These are phyloP conservation scores for Scomber scombrus DNA, from an alignment of 2,113 vertebrate genomes.

Conservation along the genomic window DNA sequence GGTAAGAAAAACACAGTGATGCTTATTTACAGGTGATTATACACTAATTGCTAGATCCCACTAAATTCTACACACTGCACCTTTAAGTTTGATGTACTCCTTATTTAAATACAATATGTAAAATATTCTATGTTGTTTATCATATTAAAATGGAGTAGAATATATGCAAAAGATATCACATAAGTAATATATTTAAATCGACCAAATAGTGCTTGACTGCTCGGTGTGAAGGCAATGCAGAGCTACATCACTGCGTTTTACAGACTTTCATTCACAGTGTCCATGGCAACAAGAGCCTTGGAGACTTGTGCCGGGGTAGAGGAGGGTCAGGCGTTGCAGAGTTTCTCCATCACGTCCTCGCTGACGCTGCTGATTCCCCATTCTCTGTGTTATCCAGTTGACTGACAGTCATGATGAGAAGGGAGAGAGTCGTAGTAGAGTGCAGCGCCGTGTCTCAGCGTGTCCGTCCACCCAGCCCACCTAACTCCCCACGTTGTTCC, in stretches of 20 bases:
- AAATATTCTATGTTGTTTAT: not conserved
- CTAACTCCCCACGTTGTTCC: not conserved
- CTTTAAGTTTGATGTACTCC: too few relatives aligned
- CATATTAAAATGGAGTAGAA: not conserved
- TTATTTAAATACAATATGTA: not conserved
- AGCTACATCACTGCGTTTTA: constrained; percentile 37
- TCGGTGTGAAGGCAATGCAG: constrained; percentile 42
- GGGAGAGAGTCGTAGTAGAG: constrained; percentile 20
- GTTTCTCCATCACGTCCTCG: constrained; percentile 54
- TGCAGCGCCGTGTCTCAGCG: not conserved
- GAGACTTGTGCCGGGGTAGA: constrained; percentile 53
- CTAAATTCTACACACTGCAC: too few relatives aligned
- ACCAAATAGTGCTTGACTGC: not conserved
- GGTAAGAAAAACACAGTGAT: too few relatives aligned
- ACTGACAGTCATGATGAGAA: constrained; percentile 42
- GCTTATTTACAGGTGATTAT: too few relatives aligned
- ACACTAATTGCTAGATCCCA: too few relatives aligned
- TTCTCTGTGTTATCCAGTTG: constrained; percentile 52
- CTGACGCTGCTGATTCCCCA: constrained; percentile 52
- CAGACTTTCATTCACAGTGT: constrained; percentile 62
- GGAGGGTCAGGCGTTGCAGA: constrained; percentile 61
- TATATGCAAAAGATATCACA: not conserved
- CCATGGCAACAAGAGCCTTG: constrained; percentile 75
- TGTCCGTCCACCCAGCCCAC: not conserved
- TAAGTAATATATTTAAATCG: not conserved